Conservation (phyloP, 2,113 vertebrate genomes). For the Penelope pileata region DNA sequence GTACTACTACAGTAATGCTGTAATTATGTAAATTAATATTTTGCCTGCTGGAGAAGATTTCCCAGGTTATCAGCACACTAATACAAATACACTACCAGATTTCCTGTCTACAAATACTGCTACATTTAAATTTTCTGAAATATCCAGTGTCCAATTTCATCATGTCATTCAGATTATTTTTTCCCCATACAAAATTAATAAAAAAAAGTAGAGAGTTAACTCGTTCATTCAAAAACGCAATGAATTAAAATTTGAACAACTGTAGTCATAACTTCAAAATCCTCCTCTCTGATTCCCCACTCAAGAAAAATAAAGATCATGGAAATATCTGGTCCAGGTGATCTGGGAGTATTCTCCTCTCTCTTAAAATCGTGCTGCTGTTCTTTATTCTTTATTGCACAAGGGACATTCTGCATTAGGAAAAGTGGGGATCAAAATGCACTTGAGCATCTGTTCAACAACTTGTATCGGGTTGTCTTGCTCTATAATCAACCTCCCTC, state of each 20-base stretch:
- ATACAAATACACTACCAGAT: neutral
- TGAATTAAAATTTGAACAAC: neutral
- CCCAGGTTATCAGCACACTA: neutral
- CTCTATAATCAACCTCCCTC: neutral
- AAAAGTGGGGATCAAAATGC: neutral
- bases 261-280: neutral
- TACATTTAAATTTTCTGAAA: neutral
- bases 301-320: neutral
- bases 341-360: neutral
- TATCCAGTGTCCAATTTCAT: neutral
- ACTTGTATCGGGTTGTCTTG: neutral
- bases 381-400: neutral
- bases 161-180: neutral
- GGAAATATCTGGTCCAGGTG: neutral
- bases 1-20: neutral
- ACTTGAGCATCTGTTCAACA: neutral
- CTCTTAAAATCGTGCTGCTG: neutral
- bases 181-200: neutral
- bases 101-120: neutral
- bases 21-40: neutral
- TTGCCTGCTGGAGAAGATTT: neutral
- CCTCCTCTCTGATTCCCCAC: neutral
- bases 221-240: neutral
- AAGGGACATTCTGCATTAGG: neutral
- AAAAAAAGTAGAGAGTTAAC: neutral